Base-by-base conservation (phyloP, 2,888 invertebrate species). In the Heliconius aoede region DNA sequence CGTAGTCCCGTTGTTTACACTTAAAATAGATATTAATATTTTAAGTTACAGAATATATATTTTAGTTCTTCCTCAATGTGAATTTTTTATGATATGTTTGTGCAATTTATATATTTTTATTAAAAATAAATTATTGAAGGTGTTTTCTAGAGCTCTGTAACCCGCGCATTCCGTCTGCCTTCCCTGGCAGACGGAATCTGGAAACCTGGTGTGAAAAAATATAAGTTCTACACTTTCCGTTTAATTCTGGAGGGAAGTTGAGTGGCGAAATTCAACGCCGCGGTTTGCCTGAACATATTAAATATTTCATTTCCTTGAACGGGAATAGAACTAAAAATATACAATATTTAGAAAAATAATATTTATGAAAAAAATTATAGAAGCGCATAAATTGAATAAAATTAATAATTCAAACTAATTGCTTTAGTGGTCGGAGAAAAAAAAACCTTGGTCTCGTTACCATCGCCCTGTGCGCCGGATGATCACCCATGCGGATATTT, bases 401-500 rank as follows among this genome's bases (percentile, higher is more conserved):
- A 68, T 74, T 24, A 40, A 30, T 46, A 69, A 32, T 51, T 69
- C 32, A 24, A 68, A 61, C n/a, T 69, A 68, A 74, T 30, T 68
- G 40, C 46, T 46, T 74, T 62, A 51, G 21, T 30, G 75, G 60
- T 18, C 18, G 46, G 28, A 71, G 51, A 26, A 69, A 71, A 26
- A 69, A 71, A 61, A 71, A 26, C 71, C 51, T 46, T 65, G 69
- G 51, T 73, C 75, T 73, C 72, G 28, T 67, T 72, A 74, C 74
- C n/a, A 64, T 21, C n/a, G 67, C 67, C 58, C 46, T 46, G 36
- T 71, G 51, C 61, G 76, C 58, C 69, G 58, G 30, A 72, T 76
- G 78, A 78, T 74, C 74, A 73, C 72, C 46, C 73, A 76, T 65
- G 71, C 74, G 78, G 67, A 64, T 71, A 78, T 72, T 74, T 68